These are phyloP conservation scores for Cassiopea xamachana DNA, from an alignment of 30 jellyfish, hydroid and myxozoan genomes.

Conservation along the genomic window DNA sequence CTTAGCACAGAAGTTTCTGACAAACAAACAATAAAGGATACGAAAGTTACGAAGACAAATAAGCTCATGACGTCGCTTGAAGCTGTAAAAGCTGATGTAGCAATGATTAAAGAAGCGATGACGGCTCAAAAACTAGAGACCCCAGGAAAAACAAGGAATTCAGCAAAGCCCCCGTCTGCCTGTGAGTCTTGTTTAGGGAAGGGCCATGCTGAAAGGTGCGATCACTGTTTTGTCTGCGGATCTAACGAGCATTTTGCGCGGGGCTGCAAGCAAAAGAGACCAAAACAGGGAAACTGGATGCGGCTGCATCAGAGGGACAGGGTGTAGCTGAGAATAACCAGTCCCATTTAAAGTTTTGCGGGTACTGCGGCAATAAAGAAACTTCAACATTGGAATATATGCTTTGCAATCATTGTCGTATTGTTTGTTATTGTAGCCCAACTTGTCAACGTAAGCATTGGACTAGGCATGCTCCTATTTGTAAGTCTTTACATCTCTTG, in stretches of 20 bases:
- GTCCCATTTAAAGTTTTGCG: conserved; percentile 49
- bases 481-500: conserved; percentile 47
- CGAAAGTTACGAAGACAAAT: conserved; percentile 6
- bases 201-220: conserved; percentile 47
- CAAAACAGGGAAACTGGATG: conserved; percentile 73
- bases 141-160: conserved; percentile 1
- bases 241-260: conserved; percentile 54
- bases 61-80: conserved; percentile 18
- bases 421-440: conserved; percentile 57
- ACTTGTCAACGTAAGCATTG: conserved; percentile 65
- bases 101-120: conserved; percentile 34
- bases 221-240: conserved; percentile 31
- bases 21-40: conserved; percentile 25
- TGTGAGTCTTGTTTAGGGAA: conserved; percentile 51
- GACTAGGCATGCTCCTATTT: conserved; percentile 52
- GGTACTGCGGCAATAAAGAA: conserved; percentile 46
- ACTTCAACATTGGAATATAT: background rate
- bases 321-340: conserved; percentile 43
- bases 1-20: conserved; percentile 23
- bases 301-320: conserved; percentile 64
- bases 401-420: conserved; percentile 54
- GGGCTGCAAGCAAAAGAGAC: conserved; percentile 63
- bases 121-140: conserved; percentile 29
- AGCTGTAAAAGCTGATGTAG: conserved; percentile 42
- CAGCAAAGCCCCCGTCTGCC: conserved; percentile 35